Conservation (phyloP, 2,113 vertebrate species). For the Colossoma macropomum region DNA sequence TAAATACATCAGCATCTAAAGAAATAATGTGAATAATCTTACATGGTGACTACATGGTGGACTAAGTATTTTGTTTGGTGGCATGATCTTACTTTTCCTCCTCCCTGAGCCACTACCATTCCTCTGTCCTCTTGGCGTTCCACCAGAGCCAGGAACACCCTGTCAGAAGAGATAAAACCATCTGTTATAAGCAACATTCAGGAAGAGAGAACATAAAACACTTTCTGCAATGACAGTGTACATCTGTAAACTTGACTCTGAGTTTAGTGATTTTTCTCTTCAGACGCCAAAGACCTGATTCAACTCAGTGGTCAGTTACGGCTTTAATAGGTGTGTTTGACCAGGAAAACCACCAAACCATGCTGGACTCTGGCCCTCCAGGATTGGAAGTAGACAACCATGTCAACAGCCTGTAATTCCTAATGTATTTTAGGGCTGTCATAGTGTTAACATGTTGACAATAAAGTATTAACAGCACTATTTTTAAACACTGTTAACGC, state of each 20-base stretch:
- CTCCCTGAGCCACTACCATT: slow-evolving; percentile 91
- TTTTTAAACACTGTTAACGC: no score
- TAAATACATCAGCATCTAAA: not conserved
- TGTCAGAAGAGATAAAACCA: slow-evolving; percentile 57
- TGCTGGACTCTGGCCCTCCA: no score
- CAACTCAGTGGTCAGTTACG: no score
- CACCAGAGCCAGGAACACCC: slow-evolving; percentile 93
- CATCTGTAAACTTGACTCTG: not conserved
- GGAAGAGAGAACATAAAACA: not conserved
- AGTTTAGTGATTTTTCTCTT: no score
- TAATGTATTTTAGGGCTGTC: no score
- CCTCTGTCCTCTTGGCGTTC: slow-evolving; percentile 90
- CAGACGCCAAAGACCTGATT: no score
- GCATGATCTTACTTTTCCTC: slow-evolving; percentile 87
- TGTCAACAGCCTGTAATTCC: no score
- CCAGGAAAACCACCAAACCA: no score
- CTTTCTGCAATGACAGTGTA: not conserved
- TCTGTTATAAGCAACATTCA: not conserved
- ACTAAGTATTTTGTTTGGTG: not conserved
- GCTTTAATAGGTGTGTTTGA: no score
- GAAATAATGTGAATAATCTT: not conserved
- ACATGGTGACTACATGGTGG: not conserved
- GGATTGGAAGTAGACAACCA: no score
- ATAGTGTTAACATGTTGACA: no score
- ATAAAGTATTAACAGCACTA: no score